These are phyloP conservation scores for Cyclophora punctaria DNA, from an alignment of 2,888 invertebrate genomes.

Conservation along the genomic window DNA sequence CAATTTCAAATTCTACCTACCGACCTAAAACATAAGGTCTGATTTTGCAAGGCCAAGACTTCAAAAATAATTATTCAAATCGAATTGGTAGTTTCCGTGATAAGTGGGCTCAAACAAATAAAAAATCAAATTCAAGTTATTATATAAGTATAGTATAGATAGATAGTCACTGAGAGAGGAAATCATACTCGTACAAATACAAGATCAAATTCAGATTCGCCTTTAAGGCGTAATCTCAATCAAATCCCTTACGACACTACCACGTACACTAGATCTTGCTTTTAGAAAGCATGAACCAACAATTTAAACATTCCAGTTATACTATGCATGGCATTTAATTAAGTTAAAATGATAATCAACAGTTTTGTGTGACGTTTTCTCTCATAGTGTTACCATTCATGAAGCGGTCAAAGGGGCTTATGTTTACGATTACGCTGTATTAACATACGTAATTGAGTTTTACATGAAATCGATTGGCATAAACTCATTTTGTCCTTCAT, in stretches of 20 bases:
- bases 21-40: too few relatives aligned
- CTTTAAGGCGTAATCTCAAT: constrained; percentile 9
- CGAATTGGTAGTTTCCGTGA: too few relatives aligned
- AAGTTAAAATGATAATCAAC: constrained; percentile 9
- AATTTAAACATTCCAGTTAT: constrained; percentile 14
- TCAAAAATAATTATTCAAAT: too few relatives aligned
- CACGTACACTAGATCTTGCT: constrained; percentile 13
- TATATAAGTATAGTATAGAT: too few relatives aligned
- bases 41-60: too few relatives aligned
- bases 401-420: constrained; percentile 47
- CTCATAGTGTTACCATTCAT: constrained; percentile 28
- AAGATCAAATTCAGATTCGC: too few relatives aligned
- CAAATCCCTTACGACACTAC: constrained; percentile 10
- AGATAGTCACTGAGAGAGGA: too few relatives aligned
- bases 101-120: too few relatives aligned
- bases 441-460: constrained; percentile 26
- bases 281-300: constrained; percentile 17
- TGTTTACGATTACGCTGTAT: constrained; percentile 14
- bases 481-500: constrained; percentile 32
- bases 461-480: constrained; percentile 37
- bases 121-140: too few relatives aligned
- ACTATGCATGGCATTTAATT: constrained; percentile 22
- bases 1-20: too few relatives aligned
- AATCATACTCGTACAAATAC: too few relatives aligned
- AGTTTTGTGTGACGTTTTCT: constrained; percentile 18